phyloP scores from a whole-genome alignment of 2,113 vertebrate genomes.

The Anoura caudifer region DNA sequence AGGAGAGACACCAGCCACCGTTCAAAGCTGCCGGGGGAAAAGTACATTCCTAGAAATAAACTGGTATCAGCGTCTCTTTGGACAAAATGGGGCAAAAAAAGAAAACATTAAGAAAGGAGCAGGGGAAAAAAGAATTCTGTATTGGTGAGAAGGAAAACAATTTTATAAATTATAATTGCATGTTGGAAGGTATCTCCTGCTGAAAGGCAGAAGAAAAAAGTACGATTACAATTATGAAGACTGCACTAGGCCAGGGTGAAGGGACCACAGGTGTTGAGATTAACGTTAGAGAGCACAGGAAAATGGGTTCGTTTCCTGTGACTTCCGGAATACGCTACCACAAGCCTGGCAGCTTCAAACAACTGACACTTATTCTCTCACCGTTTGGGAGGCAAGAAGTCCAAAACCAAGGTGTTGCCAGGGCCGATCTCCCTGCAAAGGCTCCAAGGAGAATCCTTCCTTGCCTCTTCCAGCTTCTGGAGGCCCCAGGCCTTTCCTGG shows the following conservation, averaged over 20 bases:
- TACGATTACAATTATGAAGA: neutral
- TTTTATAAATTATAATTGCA: neutral
- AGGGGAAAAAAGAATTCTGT: neutral
- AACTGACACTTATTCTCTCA: neutral
- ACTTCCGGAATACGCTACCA: no score
- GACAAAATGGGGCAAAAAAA: neutral
- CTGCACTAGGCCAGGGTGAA: neutral
- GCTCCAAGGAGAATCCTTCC: neutral
- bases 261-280: neutral
- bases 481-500: neutral
- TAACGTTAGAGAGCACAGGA: neutral
- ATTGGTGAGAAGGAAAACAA: neutral
- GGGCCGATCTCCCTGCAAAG: neutral
- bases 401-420: neutral
- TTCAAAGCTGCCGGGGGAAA: neutral
- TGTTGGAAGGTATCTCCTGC: neutral
- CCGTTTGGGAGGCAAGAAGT: neutral
- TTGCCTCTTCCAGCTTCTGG: neutral
- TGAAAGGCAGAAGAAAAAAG: neutral
- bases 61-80: neutral
- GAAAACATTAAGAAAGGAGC: neutral
- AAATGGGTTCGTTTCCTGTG: neutral
- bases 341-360: no score
- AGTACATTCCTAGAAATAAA: neutral
- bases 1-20: neutral